These are phyloP conservation scores for Chiloscyllium punctatum DNA, from an alignment of 2,797 vertebrate species.

Conservation along the genomic window DNA sequence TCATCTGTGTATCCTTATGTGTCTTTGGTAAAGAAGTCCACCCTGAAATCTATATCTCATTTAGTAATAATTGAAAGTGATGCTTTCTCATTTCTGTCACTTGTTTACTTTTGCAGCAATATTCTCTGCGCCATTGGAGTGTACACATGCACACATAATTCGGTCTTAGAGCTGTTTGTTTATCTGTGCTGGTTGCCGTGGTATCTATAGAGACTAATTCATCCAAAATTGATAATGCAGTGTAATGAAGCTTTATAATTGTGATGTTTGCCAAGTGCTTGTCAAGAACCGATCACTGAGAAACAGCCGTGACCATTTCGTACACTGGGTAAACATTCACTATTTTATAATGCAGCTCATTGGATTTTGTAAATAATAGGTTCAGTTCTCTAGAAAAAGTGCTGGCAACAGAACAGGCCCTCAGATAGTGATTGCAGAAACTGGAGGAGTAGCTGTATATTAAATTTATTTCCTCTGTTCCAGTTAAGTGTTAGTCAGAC, in stretches of 20 bases:
- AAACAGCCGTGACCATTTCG: background rate
- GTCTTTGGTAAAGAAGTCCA: background rate
- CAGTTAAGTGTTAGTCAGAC: background rate
- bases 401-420: background rate
- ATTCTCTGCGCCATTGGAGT: background rate
- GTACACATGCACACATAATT: too few species aligned
- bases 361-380: background rate
- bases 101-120: background rate
- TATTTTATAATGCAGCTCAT: background rate
- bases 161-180: conserved; percentile 1
- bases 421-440: background rate
- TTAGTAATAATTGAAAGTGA: background rate
- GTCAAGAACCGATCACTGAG: background rate
- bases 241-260: background rate
- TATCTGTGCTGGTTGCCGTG: background rate
- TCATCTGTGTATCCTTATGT: too few species aligned
- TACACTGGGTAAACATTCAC: background rate
- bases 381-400: background rate
- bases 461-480: background rate
- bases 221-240: background rate
- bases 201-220: background rate
- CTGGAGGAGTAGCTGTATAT: background rate
- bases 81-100: background rate
- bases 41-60: background rate
- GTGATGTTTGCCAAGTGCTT: background rate